Evolutionary conservation across 2,113 vertebrate species (phyloP), one percentile per base, ranked within the genome.

Genomic region (Anhinga anhinga): DNA sequence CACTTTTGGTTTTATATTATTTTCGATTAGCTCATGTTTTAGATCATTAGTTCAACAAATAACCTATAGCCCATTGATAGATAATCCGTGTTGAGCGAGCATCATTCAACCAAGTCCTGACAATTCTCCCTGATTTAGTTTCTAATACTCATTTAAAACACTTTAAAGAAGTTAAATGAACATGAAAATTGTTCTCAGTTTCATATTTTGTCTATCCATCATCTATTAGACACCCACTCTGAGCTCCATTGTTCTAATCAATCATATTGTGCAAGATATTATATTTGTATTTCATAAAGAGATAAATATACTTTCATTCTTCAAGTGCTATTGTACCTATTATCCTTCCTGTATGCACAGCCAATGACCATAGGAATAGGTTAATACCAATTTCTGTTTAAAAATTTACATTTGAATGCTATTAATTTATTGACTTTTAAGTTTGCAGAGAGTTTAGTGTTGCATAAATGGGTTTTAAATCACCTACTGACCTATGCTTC

Each of bases 21-120:
- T 96, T 97, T 96, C 25, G 15, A 91, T 98, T 98, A 97, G 86
- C 85, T 79, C 94, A 40, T 92, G 93, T 79, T 97, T 96, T 93
- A 86, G 87, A 87, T 93, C 94, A 97, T 97, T 96, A 96, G 83
- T 93, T 96, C 86, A 97, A 96, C 94, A 96, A 97, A 97, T 93
- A 98, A 93, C 94, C 67, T 96, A 89, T 91, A 94, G 61, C 53
- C 15, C 10, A 3, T 49, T 93, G 92, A 79, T 84, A 95, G 90
- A 95, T 95, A 97, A 97, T 92, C 67, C 93, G 55, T 71, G 32
- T 66, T 86, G 72, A 89, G 65, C 5, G 34, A 97, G 72, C 87
- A 95, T 90, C 71, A 82, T 69, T 95, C 96, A 95, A n/a, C 61
- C 78, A 77, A 80, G 45, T 45, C 83, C 70, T 85, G 91, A 94